phyloP scores from a whole-genome alignment of 2,797 vertebrate genomes.

The Margarornis squamiger region DNA sequence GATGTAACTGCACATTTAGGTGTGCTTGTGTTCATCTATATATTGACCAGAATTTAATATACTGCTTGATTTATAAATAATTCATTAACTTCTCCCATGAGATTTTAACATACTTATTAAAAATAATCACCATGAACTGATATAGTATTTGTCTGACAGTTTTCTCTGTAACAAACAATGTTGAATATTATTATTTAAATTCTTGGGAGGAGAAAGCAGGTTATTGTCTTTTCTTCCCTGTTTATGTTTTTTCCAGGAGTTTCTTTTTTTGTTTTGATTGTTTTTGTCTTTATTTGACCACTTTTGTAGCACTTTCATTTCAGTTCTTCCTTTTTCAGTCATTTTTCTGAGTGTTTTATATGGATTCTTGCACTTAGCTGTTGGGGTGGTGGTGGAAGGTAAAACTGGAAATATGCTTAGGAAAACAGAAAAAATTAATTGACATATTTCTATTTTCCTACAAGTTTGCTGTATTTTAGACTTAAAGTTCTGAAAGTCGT shows the following conservation, averaged over 20 bases:
- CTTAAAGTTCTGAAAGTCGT: neutral
- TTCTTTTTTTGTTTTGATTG: neutral
- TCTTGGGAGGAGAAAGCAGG: neutral
- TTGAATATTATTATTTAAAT: neutral
- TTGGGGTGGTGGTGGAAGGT: rapidly evolving
- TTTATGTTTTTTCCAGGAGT: rapidly evolving
- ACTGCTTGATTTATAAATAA: neutral
- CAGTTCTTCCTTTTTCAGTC: neutral
- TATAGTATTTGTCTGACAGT: neutral
- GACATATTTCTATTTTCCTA: neutral
- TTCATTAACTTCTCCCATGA: neutral
- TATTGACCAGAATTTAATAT: neutral
- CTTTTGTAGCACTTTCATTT: neutral
- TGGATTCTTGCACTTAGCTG: neutral
- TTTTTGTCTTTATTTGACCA: neutral
- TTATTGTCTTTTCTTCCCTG: neutral
- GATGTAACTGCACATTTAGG: neutral
- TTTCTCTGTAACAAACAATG: neutral
- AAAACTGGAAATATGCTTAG: neutral
- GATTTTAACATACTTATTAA: neutral
- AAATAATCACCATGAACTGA: neutral
- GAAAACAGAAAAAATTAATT: neutral
- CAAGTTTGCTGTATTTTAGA: neutral
- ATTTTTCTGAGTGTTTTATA: neutral
- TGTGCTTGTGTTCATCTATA: neutral